Conservation (phyloP, 1,140 invertebrate species). For the Dolichoris vasculosae region DNA sequence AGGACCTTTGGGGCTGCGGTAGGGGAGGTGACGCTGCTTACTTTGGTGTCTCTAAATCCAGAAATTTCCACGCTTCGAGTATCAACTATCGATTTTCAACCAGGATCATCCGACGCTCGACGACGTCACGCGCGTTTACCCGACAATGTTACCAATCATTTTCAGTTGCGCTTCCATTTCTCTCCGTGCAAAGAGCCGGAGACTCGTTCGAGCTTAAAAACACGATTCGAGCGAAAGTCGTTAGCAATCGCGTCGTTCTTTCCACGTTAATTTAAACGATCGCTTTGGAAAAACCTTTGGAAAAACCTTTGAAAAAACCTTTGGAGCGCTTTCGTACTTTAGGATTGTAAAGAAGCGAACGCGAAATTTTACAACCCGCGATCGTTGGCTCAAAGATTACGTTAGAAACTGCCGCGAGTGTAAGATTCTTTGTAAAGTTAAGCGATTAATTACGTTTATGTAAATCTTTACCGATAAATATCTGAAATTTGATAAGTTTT, state of each 20-base stretch:
- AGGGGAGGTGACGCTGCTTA: background rate
- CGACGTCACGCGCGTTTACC: background rate
- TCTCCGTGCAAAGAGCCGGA: background rate
- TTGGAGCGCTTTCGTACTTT: no score
- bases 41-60: constrained; percentile 8
- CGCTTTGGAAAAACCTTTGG: background rate
- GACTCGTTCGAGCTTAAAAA: no score
- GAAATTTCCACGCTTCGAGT: constrained; percentile 30
- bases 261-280: background rate
- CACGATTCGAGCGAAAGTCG: no score
- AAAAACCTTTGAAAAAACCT: no score
- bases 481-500: no score
- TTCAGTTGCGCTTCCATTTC: background rate
- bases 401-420: no score
- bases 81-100: constrained; percentile 33
- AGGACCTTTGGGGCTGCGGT: constrained; percentile 4
- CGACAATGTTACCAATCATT: background rate
- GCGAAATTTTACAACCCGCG: no score
- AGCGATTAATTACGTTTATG: no score
- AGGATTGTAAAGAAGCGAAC: no score
- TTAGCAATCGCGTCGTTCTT: background rate
- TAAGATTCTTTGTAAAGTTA: no score
- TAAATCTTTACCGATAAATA: no score
- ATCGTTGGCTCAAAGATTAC: no score
- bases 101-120: background rate